Evolutionary conservation across 2,113 vertebrate genomes (phyloP).

Genomic region (Vulpes vulpes): DNA sequence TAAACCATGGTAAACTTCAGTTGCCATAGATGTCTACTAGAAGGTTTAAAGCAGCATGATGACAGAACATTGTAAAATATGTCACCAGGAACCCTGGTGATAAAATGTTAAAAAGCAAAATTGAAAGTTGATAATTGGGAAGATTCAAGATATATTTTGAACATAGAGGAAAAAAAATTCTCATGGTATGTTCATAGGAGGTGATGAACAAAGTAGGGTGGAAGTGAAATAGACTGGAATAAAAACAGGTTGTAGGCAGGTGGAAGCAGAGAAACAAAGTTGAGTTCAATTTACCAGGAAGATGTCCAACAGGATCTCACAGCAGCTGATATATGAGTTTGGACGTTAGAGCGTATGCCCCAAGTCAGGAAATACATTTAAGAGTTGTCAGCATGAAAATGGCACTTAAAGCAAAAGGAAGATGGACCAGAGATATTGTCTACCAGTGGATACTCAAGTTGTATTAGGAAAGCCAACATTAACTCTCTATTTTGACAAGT

Average conservation of each 20-base stretch:
- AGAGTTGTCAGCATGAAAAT: not conserved
- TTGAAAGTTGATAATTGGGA: not conserved
- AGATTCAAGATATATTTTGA: not conserved
- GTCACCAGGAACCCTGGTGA: not conserved
- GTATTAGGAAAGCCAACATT: not conserved
- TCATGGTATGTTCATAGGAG: not conserved
- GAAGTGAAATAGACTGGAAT: not conserved
- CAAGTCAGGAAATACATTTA: not conserved
- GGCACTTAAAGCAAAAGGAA: not conserved
- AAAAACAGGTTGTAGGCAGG: not conserved
- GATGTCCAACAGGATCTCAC: not conserved
- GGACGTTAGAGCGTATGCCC: not conserved
- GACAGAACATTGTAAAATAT: not conserved
- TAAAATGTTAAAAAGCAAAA: not conserved
- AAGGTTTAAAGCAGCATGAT: not conserved
- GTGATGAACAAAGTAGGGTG: not conserved
- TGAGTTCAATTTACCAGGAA: not conserved
- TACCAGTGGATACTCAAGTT: not conserved
- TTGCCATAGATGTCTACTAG: not conserved
- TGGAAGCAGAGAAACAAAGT: not conserved
- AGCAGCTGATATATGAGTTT: not conserved
- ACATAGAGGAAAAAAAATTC: not conserved
- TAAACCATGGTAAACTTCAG: not conserved
- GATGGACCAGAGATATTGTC: not conserved
- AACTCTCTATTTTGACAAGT: not conserved